Conservation (phyloP, 2,888 invertebrate genomes). For the Dioctria rufipes region DNA sequence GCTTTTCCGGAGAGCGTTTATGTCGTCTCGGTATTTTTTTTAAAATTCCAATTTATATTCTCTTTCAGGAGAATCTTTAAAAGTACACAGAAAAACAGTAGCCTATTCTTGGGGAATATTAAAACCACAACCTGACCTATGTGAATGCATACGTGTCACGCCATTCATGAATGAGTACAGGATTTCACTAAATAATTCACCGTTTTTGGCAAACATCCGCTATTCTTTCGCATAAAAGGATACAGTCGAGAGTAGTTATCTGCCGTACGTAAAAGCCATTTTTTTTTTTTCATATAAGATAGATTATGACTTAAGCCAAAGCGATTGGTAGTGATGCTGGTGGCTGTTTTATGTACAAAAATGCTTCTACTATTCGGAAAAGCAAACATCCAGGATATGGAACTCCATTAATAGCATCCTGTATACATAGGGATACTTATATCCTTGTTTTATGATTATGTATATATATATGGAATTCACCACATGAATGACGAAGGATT, state of each 20-base stretch:
- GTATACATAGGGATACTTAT: conserved; percentile 3
- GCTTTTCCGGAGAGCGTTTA: neutral
- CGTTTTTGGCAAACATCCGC: conserved; percentile 27
- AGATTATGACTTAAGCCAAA: conserved; percentile 14
- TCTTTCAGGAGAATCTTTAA: conserved; percentile 3
- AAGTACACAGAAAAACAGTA: neutral
- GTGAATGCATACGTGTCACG: conserved; percentile 20
- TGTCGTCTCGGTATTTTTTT: conserved; percentile 9
- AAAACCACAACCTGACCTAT: conserved; percentile 36
- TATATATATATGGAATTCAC: neutral
- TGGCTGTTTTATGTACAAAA: neutral
- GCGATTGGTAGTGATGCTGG: neutral
- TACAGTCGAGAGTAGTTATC: conserved; percentile 33
- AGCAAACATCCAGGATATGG: conserved; percentile 23
- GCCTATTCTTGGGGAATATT: neutral
- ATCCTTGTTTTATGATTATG: conserved; percentile 11
- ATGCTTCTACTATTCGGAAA: neutral
- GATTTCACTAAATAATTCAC: conserved; percentile 37
- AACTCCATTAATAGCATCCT: no score
- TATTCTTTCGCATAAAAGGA: conserved; percentile 31
- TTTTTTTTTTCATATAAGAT: neutral
- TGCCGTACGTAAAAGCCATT: neutral
- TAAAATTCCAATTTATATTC: conserved; percentile 46
- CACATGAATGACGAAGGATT: conserved; percentile 32
- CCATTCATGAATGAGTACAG: conserved; percentile 5